Evolutionary conservation across 2,113 vertebrate species (phyloP).

Genomic region (Spizaetus ornatus): DNA sequence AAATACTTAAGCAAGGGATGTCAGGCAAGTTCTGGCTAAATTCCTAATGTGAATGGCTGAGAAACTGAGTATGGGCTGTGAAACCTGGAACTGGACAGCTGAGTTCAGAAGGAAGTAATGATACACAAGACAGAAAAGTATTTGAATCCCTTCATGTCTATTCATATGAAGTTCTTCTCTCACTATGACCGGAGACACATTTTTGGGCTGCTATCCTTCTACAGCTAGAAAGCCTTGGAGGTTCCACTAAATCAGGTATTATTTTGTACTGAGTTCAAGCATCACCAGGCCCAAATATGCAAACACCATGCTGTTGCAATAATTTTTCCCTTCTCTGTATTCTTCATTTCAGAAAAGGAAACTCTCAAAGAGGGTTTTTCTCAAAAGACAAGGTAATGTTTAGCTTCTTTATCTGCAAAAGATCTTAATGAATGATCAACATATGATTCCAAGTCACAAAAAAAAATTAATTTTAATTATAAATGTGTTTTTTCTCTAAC

Average conservation of each 20-base stretch:
- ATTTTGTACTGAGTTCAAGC: background rate
- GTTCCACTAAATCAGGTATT: background rate
- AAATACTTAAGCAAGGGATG: background rate
- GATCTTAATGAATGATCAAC: background rate
- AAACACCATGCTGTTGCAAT: background rate
- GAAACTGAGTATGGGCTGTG: background rate
- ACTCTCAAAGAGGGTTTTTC: background rate
- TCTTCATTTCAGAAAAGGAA: background rate
- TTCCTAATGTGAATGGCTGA: background rate
- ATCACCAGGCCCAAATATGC: background rate
- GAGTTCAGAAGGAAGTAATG: background rate
- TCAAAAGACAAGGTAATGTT: background rate
- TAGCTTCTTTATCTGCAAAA: background rate
- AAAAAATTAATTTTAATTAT: background rate
- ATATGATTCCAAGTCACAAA: background rate
- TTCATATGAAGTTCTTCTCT: background rate
- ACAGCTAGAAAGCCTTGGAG: background rate
- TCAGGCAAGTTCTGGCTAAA: background rate
- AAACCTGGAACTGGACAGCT: background rate
- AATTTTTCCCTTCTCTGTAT: background rate
- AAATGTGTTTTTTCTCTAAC: background rate
- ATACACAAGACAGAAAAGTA: background rate
- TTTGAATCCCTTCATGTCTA: background rate
- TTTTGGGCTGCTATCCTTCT: background rate
- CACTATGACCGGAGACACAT: background rate